Conservation (phyloP, 2,888 invertebrate species). For the Ecliptopera silaceata region DNA sequence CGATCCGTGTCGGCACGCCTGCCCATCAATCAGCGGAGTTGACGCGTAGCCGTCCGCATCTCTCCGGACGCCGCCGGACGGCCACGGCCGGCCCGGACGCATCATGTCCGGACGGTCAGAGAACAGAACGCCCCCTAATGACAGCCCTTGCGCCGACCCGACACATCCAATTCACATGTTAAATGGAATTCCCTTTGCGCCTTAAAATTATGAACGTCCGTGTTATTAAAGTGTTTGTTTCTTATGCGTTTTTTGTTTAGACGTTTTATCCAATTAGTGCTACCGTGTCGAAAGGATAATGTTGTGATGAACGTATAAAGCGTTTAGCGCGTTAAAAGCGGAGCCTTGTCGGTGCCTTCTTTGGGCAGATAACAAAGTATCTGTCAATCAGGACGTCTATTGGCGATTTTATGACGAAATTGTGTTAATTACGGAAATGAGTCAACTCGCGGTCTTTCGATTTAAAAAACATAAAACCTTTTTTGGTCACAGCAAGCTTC, state of each 20-base stretch:
- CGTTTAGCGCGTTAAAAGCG: constrained; percentile 75
- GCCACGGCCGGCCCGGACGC: constrained; percentile 33
- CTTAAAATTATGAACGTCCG: constrained; percentile 71
- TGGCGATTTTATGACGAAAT: constrained; percentile 29
- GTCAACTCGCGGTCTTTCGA: constrained; percentile 19
- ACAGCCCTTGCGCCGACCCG: constrained; percentile 67
- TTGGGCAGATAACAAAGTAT: constrained; percentile 44
- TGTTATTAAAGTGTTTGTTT: constrained; percentile 81
- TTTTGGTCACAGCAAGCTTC: constrained; percentile 6
- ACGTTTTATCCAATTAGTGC: constrained; percentile 81
- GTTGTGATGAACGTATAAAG: constrained; percentile 72
- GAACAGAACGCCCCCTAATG: constrained; percentile 59
- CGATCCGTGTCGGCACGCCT: constrained; percentile 56
- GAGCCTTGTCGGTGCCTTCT: constrained; percentile 63
- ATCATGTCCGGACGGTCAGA: constrained; percentile 28
- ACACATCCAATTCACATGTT: constrained; percentile 82
- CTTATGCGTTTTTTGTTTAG: constrained; percentile 74
- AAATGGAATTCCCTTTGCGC: constrained; percentile 80
- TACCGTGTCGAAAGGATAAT: constrained; percentile 84
- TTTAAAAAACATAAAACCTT: constrained; percentile 13
- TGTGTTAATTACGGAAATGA: constrained; percentile 28
- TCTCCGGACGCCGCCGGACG: constrained; percentile 40
- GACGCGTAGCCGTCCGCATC: constrained; percentile 54
- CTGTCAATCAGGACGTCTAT: constrained; percentile 20
- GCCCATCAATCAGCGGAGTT: constrained; percentile 72